Evolutionary conservation across 2,113 vertebrate genomes (phyloP).

Genomic region (Sigmodon hispidus): DNA sequence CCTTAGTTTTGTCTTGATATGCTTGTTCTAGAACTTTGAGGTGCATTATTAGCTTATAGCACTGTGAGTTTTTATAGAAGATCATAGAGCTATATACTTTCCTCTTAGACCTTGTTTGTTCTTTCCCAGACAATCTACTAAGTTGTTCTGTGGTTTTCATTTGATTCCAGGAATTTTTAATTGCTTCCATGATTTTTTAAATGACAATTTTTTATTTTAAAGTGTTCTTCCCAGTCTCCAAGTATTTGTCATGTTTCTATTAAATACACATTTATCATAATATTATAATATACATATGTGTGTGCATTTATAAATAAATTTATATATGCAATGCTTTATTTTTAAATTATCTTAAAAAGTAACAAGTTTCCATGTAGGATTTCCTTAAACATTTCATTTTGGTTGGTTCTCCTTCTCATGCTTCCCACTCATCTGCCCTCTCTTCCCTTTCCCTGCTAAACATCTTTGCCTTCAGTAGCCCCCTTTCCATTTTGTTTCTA

Average conservation of each 20-base stretch:
- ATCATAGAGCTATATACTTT: neutral
- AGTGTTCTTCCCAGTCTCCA: neutral
- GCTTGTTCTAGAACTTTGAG: neutral
- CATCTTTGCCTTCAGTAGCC: neutral
- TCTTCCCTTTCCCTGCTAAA: neutral
- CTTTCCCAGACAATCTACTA: neutral
- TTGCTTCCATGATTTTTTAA: neutral
- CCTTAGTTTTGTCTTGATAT: neutral
- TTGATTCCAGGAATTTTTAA: neutral
- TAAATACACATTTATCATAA: neutral
- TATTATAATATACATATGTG: neutral
- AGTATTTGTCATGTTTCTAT: neutral
- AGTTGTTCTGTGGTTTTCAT: neutral
- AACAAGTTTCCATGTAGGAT: neutral
- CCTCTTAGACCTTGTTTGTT: neutral
- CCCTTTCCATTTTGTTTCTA: neutral
- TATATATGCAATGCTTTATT: neutral
- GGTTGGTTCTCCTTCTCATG: neutral
- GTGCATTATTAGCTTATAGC: neutral
- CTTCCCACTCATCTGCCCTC: neutral
- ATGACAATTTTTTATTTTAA: neutral
- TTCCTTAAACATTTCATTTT: neutral
- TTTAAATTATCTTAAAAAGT: neutral
- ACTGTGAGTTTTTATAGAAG: neutral
- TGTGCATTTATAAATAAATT: neutral